Percentiles rank a stretch among this genome's conserved stretches.
Conservation (phyloP, 1,140 invertebrate species). For the Acyrthosiphon pisum region DNA sequence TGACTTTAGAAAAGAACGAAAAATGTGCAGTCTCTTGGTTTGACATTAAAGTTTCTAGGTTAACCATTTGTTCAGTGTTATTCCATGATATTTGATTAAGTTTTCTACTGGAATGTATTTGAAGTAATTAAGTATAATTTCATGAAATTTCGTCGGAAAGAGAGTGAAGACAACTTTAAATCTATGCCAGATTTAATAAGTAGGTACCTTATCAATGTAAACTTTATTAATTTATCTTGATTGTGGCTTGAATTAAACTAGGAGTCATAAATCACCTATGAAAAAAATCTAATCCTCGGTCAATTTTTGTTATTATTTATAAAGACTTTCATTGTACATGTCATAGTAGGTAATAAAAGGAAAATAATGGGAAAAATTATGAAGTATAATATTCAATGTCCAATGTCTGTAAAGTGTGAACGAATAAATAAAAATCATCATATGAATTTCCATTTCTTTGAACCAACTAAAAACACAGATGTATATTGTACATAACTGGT, state of each 20-base stretch:
- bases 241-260: not conserved
- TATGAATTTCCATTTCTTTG: not conserved
- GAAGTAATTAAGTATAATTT: not conserved
- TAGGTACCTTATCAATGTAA: not conserved
- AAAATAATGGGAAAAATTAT: not conserved
- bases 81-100: not conserved
- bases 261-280: not conserved
- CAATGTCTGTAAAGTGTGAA: not conserved
- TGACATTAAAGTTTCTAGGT: not conserved
- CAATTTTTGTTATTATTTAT: not conserved
- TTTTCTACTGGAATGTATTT: not conserved
- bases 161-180: not conserved
- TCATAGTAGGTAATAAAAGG: not conserved
- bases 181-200: not conserved
- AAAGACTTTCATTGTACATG: not conserved
- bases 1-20: not conserved
- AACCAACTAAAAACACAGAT: not conserved
- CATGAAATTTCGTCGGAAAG: not conserved
- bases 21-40: not conserved
- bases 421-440: not conserved
- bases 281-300: not conserved
- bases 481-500: not conserved
- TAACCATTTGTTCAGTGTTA: not conserved
- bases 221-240: not conserved
- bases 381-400: not conserved